phyloP scores from a whole-genome alignment of 2,797 vertebrate genomes.

The Eutrigla gurnardus region DNA sequence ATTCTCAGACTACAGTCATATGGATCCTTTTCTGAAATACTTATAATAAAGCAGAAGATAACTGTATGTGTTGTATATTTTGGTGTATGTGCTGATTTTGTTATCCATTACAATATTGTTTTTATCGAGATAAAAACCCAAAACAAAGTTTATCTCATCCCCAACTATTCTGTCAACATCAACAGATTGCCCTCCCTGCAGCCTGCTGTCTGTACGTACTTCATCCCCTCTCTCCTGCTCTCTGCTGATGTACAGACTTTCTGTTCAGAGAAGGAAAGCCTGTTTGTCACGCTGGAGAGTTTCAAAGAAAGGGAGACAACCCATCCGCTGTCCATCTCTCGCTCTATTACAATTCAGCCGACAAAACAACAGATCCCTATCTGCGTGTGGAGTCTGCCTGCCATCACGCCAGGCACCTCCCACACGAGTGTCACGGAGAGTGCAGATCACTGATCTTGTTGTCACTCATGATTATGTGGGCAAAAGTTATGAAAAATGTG shows the following conservation, averaged over 20 bases:
- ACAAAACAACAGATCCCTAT: conserved; percentile 83
- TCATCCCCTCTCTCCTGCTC: conserved; percentile 76
- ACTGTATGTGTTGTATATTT: neutral
- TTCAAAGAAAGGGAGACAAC: conserved; percentile 81
- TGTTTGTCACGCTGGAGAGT: conserved; percentile 87
- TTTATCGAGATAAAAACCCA: conserved; percentile 24
- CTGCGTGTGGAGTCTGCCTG: conserved; percentile 62
- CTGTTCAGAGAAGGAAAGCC: conserved; percentile 86
- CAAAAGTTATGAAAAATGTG: conserved; percentile 16
- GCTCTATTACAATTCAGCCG: conserved; percentile 65
- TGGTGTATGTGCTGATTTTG: neutral
- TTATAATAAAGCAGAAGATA: neutral
- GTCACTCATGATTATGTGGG: conserved; percentile 11
- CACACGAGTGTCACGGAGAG: conserved; percentile 36
- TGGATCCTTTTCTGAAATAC: neutral
- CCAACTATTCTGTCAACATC: conserved; percentile 70
- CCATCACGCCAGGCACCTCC: conserved; percentile 43
- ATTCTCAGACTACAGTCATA: neutral
- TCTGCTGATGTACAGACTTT: conserved; percentile 86
- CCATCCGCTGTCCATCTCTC: conserved; percentile 62
- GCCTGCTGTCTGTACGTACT: conserved; percentile 54
- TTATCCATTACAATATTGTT: neutral
- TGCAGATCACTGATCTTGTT: conserved; percentile 31
- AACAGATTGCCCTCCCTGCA: conserved; percentile 56
- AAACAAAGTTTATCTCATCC: conserved; percentile 48